phyloP scores from a whole-genome alignment of 2,113 vertebrate species.

The Etia nguti region DNA sequence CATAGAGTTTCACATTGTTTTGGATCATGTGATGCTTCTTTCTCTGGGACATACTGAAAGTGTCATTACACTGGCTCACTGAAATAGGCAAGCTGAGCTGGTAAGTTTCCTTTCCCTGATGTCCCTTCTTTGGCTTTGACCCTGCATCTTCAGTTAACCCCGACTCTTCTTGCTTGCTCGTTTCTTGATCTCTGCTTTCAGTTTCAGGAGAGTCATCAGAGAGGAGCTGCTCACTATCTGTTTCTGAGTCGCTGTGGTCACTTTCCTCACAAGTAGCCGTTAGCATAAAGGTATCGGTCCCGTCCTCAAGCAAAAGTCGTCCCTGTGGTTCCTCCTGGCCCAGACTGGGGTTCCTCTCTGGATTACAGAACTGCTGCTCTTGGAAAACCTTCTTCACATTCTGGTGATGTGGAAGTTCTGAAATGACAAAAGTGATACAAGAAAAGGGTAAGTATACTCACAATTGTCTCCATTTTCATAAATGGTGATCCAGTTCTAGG shows the following conservation, averaged over 20 bases:
- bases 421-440: not conserved
- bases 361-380: not conserved
- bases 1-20: not conserved
- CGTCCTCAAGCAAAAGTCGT: not conserved
- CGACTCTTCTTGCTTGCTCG: not conserved
- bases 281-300: not conserved
- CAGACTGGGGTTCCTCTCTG: not conserved
- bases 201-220: not conserved
- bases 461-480: not conserved
- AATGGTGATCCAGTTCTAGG: not conserved
- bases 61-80: not conserved
- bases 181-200: not conserved
- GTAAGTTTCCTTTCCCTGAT: not conserved
- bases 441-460: not conserved
- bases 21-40: not conserved
- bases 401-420: not conserved
- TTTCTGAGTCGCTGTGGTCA: not conserved
- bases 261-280: not conserved
- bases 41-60: not conserved
- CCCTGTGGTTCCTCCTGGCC: not conserved
- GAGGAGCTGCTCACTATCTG: not conserved
- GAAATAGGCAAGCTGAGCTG: not conserved
- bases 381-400: not conserved
- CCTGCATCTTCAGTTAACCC: not conserved
- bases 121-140: not conserved